Percentiles rank a stretch among this genome's conserved stretches.
Conservation (phyloP, 1,140 invertebrate genomes). For the Zaprionus tsacasi region DNA sequence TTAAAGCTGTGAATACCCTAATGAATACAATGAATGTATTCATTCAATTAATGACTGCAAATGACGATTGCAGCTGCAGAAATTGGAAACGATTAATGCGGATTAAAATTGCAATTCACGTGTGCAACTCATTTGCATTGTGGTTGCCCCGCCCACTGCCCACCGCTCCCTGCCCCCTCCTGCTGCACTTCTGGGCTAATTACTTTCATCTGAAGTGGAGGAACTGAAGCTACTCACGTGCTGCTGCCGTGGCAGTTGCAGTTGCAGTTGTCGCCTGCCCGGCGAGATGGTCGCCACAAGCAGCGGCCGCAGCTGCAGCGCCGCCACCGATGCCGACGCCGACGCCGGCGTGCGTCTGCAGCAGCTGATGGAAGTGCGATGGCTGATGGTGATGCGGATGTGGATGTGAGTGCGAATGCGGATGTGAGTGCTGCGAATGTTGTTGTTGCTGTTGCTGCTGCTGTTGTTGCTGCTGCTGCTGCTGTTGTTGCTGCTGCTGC, state of each 20-base stretch:
- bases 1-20: neutral
- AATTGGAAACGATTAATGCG: conserved; percentile 28
- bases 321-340: conserved; percentile 52
- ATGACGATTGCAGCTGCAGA: conserved; percentile 5
- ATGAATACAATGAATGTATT: neutral
- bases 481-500: conserved; percentile 54
- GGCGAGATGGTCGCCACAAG: conserved; percentile 68
- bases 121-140: conserved; percentile 2
- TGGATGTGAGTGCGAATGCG: conserved; percentile 50
- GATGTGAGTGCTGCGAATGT: conserved; percentile 39
- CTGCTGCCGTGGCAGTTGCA: conserved; percentile 73
- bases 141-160: neutral
- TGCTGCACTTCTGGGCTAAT: conserved; percentile 23
- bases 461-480: conserved; percentile 39
- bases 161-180: too few relatives aligned
- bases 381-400: conserved; percentile 67
- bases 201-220: conserved; percentile 18
- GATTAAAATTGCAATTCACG: conserved; percentile 29
- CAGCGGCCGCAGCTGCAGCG: conserved; percentile 49
- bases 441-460: conserved; percentile 52
- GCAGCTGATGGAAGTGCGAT: conserved; percentile 70
- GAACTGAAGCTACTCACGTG: conserved; percentile 54
- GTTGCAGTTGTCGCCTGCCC: conserved; percentile 68
- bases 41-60: neutral
- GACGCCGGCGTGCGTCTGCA: conserved; percentile 65